These are phyloP conservation scores for Diplazon laetatorius DNA, from an alignment of 2,888 invertebrate species.

Conservation along the genomic window DNA sequence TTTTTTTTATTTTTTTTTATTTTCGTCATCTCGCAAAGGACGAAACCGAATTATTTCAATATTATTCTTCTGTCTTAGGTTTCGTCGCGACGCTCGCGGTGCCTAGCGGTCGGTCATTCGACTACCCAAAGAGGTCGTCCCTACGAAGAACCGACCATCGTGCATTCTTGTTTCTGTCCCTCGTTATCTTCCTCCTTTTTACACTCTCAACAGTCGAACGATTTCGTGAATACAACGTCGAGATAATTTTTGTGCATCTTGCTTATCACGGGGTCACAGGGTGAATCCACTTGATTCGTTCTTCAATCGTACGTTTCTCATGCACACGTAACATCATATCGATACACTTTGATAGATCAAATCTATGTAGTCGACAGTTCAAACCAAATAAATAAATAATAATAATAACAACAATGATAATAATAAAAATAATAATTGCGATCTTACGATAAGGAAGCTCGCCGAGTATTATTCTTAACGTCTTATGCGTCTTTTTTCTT, in stretches of 20 bases:
- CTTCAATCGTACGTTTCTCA: conserved; percentile 17
- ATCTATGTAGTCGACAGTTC: no score
- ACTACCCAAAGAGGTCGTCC: background rate
- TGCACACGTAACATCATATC: conserved; percentile 24
- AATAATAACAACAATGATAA: conserved; percentile 26
- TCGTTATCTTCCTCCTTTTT: background rate
- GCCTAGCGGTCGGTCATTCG: background rate
- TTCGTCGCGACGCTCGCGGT: background rate
- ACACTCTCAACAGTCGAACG: background rate
- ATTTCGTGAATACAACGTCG: background rate
- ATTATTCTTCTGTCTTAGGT: background rate
- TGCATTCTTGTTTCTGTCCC: no score
- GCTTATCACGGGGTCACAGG: conserved; percentile 60
- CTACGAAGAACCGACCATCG: background rate
- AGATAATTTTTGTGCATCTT: background rate
- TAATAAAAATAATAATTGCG: conserved; percentile 10
- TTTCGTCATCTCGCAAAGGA: conserved; percentile 2
- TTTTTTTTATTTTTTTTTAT: background rate
- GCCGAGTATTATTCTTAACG: conserved; percentile 43
- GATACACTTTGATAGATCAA: no score
- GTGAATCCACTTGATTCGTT: conserved; percentile 52
- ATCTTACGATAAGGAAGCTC: conserved; percentile 46
- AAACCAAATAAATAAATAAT: conserved; percentile 33
- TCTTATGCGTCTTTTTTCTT: conserved; percentile 13
- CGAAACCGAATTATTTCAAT: conserved; percentile 3